A percentile compares a stretch with the other conserved stretches of the same genome.
phyloP scores from a whole-genome alignment of 92 coral and sea anemone species.

The Epizoanthus rinbou region DNA sequence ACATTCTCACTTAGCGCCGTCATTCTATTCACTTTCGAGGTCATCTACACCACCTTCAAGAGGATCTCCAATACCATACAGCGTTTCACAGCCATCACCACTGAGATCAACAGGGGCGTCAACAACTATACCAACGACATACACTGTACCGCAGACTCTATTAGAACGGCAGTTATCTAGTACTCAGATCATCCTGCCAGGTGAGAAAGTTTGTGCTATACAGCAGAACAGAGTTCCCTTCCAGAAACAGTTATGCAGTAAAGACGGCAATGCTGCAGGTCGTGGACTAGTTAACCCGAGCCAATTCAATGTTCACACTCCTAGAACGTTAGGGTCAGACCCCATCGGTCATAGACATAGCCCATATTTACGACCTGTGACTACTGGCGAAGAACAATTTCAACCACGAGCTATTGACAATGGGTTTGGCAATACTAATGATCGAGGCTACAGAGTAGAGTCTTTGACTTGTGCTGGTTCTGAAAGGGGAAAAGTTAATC shows the following conservation, averaged over 20 bases:
- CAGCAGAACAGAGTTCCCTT: background rate
- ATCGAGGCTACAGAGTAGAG: background rate
- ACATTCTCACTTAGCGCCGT: too few species aligned
- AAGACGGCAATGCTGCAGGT: background rate
- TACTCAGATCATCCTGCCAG: background rate
- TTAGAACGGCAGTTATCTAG: constrained; percentile 1
- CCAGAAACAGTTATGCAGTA: background rate
- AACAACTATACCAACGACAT: background rate
- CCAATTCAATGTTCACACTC: background rate
- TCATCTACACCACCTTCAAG: too few species aligned
- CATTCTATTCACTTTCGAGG: too few species aligned
- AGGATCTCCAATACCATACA: too few species aligned
- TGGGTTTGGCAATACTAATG: background rate
- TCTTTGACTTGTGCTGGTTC: background rate
- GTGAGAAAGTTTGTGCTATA: background rate
- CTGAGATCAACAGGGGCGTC: background rate
- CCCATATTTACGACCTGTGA: background rate
- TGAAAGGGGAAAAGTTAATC: background rate
- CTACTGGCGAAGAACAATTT: background rate
- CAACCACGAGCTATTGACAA: background rate
- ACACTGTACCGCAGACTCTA: background rate
- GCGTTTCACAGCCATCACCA: too few species aligned
- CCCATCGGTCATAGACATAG: background rate
- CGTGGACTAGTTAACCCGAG: background rate
- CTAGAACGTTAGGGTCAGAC: background rate